Conservation (phyloP, 2,113 vertebrate species). For the Otis tarda region DNA sequence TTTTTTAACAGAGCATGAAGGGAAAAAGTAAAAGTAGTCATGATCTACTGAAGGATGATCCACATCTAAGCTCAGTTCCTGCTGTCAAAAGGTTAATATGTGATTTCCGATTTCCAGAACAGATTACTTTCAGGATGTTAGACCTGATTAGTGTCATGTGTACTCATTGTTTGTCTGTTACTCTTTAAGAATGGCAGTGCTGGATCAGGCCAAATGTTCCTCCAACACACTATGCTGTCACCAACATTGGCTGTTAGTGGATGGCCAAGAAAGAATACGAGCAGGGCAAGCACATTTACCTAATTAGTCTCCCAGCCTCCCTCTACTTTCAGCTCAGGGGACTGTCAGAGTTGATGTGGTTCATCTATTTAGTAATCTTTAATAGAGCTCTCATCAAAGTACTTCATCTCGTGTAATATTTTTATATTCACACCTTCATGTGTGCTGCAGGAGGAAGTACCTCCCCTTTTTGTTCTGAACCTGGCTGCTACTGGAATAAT, state of each 20-base stretch:
- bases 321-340: neutral
- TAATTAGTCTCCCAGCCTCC: neutral
- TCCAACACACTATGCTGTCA: neutral
- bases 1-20: conserved; percentile 85
- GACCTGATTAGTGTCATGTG: neutral
- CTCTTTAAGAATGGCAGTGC: neutral
- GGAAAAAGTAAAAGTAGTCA: conserved; percentile 99
- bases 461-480: neutral
- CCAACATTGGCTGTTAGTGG: neutral
- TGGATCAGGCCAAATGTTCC: neutral
- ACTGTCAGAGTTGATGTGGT: neutral
- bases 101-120: neutral
- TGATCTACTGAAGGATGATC: conserved; percentile 94
- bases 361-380: neutral
- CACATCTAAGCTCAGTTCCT: conserved; percentile 91
- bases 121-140: neutral
- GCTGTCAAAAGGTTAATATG: conserved; percentile 84
- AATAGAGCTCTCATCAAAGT: neutral
- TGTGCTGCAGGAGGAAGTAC: neutral
- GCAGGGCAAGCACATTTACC: neutral
- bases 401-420: neutral
- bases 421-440: neutral
- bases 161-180: neutral
- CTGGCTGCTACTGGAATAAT: neutral
- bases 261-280: neutral